Conservation (phyloP, 2,888 invertebrate species). For the Uloborus plumipes region DNA sequence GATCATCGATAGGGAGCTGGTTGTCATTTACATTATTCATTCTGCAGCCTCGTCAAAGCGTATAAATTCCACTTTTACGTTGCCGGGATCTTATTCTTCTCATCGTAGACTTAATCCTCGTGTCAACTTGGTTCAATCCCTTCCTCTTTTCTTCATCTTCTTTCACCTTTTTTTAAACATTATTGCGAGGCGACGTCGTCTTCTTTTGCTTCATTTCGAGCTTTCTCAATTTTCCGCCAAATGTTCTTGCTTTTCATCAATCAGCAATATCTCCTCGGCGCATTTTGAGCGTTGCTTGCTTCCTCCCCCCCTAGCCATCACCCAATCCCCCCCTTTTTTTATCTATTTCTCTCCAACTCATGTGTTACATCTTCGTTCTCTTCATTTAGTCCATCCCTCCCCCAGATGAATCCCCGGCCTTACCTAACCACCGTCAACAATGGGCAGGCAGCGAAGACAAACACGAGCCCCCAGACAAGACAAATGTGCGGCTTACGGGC, state of each 20-base stretch:
- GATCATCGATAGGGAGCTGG: slow-evolving; percentile 44
- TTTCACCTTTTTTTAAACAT: slow-evolving; percentile 21
- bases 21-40: slow-evolving; percentile 63
- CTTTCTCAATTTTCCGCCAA: slow-evolving; percentile 59
- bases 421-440: slow-evolving; percentile 63
- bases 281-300: slow-evolving; percentile 49
- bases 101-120: slow-evolving; percentile 55
- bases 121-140: slow-evolving; percentile 61
- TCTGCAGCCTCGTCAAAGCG: slow-evolving; percentile 49
- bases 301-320: not conserved
- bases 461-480: slow-evolving; percentile 56
- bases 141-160: slow-evolving; percentile 26
- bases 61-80: slow-evolving; percentile 49
- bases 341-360: slow-evolving; percentile 5
- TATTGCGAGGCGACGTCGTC: slow-evolving; percentile 15
- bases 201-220: slow-evolving; percentile 57
- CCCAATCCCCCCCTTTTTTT: slow-evolving; percentile 9
- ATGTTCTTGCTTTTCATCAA: slow-evolving; percentile 63
- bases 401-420: slow-evolving; percentile 26
- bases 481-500: slow-evolving; percentile 64
- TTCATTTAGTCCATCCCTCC: slow-evolving; percentile 46
- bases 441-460: slow-evolving; percentile 57
- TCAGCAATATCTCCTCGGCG: slow-evolving; percentile 61
- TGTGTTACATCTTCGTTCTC: slow-evolving; percentile 46
- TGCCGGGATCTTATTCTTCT: slow-evolving; percentile 47